phyloP scores from a whole-genome alignment of 2,888 invertebrate species.

The Chaetoderma sp. region DNA sequence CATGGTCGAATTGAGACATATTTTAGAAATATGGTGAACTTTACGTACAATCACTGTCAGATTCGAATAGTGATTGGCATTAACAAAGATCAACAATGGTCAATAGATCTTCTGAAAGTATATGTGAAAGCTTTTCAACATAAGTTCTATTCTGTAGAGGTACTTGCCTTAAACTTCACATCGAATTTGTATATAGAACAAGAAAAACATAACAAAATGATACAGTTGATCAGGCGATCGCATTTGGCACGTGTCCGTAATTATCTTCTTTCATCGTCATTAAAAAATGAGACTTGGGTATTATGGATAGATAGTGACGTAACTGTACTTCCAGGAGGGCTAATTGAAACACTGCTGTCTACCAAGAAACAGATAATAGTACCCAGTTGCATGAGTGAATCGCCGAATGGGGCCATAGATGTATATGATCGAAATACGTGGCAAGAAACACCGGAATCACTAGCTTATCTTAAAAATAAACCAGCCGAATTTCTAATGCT shows the following conservation, averaged over 20 bases:
- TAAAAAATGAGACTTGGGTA: constrained; percentile 52
- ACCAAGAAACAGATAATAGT: constrained; percentile 53
- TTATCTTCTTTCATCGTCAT: constrained; percentile 42
- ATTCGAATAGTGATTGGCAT: too few species aligned
- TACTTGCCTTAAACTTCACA: too few species aligned
- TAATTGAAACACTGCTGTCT: constrained; percentile 57
- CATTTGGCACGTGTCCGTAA: constrained; percentile 61
- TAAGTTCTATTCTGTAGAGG: too few species aligned
- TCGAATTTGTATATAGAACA: too few species aligned
- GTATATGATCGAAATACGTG: constrained; percentile 62
- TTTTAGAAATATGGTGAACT: too few species aligned
- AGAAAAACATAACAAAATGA: background rate
- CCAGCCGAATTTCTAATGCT: constrained; percentile 47
- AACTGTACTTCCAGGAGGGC: constrained; percentile 46
- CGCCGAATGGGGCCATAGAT: constrained; percentile 17
- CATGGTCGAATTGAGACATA: too few species aligned
- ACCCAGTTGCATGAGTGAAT: constrained; percentile 43
- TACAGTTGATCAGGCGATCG: background rate
- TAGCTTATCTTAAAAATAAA: constrained; percentile 40
- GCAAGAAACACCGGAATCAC: constrained; percentile 56
- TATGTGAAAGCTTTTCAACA: too few species aligned
- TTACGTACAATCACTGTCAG: too few species aligned
- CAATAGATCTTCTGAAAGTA: too few species aligned
- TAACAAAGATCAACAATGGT: too few species aligned
- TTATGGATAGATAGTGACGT: constrained; percentile 65